Percentiles rank a stretch among this genome's conserved stretches.
phyloP scores from a whole-genome alignment of 2,113 vertebrate species.

The Oenanthe oenanthe region DNA sequence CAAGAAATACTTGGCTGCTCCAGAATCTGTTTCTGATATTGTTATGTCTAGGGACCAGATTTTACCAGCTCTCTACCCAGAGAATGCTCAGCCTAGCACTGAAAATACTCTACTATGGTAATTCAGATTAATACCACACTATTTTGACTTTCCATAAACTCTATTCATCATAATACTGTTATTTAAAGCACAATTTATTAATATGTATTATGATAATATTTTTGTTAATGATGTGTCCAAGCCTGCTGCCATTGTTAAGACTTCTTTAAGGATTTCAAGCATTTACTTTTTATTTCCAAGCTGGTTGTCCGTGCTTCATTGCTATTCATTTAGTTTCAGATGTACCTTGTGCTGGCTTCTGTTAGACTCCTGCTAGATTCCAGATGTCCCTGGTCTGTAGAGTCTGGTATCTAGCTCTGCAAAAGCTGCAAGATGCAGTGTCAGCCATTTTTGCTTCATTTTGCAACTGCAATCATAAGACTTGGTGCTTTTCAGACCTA shows the following conservation, averaged over 20 bases:
- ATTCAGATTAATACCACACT: not conserved
- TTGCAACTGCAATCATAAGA: not conserved
- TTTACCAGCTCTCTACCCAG: not conserved
- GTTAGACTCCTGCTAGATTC: not conserved
- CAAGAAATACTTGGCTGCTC: not conserved
- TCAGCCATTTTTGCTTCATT: slow-evolving; percentile 6
- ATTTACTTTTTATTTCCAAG: not conserved
- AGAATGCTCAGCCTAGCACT: not conserved
- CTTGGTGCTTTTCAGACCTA: not conserved
- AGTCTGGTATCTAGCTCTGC: not conserved
- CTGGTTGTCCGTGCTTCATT: not conserved
- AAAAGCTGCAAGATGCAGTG: not conserved
- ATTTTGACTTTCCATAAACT: not conserved
- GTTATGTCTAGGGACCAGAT: not conserved
- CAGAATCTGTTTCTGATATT: not conserved
- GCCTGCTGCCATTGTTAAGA: not conserved
- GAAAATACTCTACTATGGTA: not conserved
- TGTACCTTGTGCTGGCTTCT: not conserved
- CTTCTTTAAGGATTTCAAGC: not conserved
- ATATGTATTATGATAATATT: not conserved
- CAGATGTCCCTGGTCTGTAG: not conserved
- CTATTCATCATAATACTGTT: not conserved
- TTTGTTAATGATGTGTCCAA: not conserved
- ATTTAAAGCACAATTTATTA: not conserved
- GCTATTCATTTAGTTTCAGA: not conserved